Evolutionary conservation across 2,888 invertebrate genomes (phyloP).

Genomic region (Oscheius sp.): DNA sequence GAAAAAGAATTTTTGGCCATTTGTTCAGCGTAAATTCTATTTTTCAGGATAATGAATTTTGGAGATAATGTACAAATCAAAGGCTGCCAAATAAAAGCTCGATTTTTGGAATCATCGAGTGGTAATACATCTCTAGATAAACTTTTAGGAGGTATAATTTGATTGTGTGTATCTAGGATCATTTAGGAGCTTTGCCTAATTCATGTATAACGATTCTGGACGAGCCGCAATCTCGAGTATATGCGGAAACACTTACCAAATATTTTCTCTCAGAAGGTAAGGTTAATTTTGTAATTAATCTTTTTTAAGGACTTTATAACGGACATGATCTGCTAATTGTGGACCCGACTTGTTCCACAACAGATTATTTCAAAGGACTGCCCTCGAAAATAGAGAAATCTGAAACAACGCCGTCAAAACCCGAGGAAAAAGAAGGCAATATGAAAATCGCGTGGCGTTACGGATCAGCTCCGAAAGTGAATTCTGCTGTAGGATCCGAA

Average conservation of each 20-base stretch:
- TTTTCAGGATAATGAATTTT: constrained; percentile 29
- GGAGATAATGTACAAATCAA: constrained; percentile 37
- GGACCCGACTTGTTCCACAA: not conserved
- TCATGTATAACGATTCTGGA: constrained; percentile 30
- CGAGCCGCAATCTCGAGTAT: constrained; percentile 29
- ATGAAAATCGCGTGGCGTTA: constrained; percentile 39
- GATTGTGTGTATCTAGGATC: not conserved
- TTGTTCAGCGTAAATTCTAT: not conserved
- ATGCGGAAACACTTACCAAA: constrained; percentile 31
- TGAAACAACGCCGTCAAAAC: not conserved
- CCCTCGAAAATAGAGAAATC: constrained; percentile 18
- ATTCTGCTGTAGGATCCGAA: constrained; percentile 33
- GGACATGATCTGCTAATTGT: constrained; percentile 34
- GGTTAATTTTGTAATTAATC: not conserved
- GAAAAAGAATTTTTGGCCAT: not conserved
- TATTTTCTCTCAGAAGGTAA: constrained; percentile 37
- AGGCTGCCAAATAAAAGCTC: constrained; percentile 31
- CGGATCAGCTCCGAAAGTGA: constrained; percentile 26
- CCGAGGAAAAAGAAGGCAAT: not conserved
- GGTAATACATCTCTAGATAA: constrained; percentile 35
- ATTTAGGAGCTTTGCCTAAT: constrained; percentile 28
- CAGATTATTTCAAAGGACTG: constrained; percentile 16
- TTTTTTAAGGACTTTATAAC: constrained; percentile 28
- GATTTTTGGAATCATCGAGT: constrained; percentile 34
- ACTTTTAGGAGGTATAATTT: constrained; percentile 26